Base-by-base conservation (phyloP, 2,888 invertebrate genomes). In the Heliconius charithonia region DNA sequence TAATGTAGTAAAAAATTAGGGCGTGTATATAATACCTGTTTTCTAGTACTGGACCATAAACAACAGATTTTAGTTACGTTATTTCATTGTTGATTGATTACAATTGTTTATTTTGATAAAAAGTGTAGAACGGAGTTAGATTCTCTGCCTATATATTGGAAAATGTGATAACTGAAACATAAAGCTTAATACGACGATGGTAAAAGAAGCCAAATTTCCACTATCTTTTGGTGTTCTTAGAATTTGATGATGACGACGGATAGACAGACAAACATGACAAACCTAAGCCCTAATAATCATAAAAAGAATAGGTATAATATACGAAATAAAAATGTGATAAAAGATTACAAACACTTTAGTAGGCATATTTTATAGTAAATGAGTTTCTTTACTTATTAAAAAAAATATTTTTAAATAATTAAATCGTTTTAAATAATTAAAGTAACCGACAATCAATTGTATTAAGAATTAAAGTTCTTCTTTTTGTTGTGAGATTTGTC, bases 1-100 rank as follows among this genome's bases (percentile, higher is more conserved):
- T 74, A 45, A 3, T 27, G 62, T 62, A 25, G 37, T 63, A 74
- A 74, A 74, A 27, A 74, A 32, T 4, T 59, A 59, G 37, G 67
- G 25, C 9, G 56, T 63, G 25, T 56, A 59, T 10, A 6, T 72
- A 16, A 72, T 56, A 56, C 29, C 12, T 59, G 59, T 72, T 71
- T 67, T 0, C 16, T 71, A 37, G 6, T 41, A 41, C 41, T 41
- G 41, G 25, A 41, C 0, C 4, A 41, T 41, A 69, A 69, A 67
- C 67, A 67, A 25, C 41, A 41, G 13, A n/a, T 22, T 12, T 37
- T 32, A 12, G 16, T 22, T n/a, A 10, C 29, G 29, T 65, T 29
- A 29, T 7, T 65, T 13, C 25, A 63, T 56, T 62, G 19, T 19
- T 65, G 65, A 65, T 63, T 27, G 27, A 63, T 27, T 29, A 65